Evolutionary conservation across 2,888 invertebrate genomes (phyloP), one percentile per base, ranked within the genome.

Genomic region (Mesoligia furuncula): DNA sequence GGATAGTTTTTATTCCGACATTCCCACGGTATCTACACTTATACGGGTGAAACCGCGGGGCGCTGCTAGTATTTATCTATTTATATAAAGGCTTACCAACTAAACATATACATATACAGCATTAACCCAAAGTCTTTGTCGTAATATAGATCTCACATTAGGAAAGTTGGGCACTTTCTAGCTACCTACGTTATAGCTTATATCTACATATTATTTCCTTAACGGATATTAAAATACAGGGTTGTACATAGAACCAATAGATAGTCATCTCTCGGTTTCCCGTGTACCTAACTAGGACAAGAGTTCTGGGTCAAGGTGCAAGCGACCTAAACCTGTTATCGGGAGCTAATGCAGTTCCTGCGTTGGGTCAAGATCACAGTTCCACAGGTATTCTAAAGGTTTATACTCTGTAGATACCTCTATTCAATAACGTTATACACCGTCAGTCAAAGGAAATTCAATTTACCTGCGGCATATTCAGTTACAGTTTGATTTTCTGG

Each of bases 291-390:
- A 85, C 73, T 85, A 74, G 90, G 85, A 72, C 90, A 88, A 85
- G 87, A 84, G 76, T 75, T 75, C 27, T 80, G 59, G 91, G 90
- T 89, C 91, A 92, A 89, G 91, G 91, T 85, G 62, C 61, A 57
- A 71, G n/a, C 67, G 71, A 48, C 27, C 79, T 92, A 91, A 93
- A 89, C 88, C 72, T 85, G 88, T 93, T 94, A 94, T 89, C 84
- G 91, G 83, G 67, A 86, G 76, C 84, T 93, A 93, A 92, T 92
- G 91, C 90, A 91, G 76, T 88, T 89, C 75, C 85, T 86, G 76
- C 82, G 67, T 75, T 73, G 39, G 85, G 85, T 87, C 86, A 87
- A 83, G 86, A 77, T 31, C 86, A 77, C n/a, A 39, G 20, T 75
- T 75, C 42, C 66, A 42, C 24, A 24, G 24, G 67, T 61, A 59